These are phyloP conservation scores for Pocota personata DNA, from an alignment of 2,888 invertebrate genomes.

Conservation along the genomic window DNA sequence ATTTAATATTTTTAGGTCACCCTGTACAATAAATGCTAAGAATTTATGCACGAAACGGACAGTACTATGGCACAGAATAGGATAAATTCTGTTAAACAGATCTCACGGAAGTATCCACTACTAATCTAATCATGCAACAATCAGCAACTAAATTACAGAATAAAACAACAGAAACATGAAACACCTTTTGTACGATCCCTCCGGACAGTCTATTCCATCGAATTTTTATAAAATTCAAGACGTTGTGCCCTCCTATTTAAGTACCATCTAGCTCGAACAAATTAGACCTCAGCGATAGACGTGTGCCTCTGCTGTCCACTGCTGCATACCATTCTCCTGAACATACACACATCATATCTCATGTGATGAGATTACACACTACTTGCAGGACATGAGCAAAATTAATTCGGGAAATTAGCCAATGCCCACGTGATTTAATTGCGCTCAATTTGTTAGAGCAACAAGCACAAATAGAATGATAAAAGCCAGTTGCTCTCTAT, in stretches of 20 bases:
- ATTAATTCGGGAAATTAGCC: constrained; percentile 72
- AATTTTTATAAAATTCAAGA: background rate
- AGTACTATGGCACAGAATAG: too few species aligned
- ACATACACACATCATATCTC: constrained; percentile 34
- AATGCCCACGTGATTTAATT: constrained; percentile 74
- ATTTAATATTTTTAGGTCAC: too few species aligned
- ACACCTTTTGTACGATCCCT: too few species aligned
- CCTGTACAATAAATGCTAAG: too few species aligned
- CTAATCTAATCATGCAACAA: too few species aligned
- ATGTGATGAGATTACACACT: constrained; percentile 25
- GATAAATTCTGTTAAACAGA: too few species aligned
- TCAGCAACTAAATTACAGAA: too few species aligned
- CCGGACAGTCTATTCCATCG: background rate
- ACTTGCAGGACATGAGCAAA: constrained; percentile 33
- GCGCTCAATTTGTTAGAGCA: constrained; percentile 58
- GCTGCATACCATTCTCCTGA: background rate
- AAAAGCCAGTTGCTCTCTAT: constrained; percentile 15
- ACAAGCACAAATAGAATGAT: constrained; percentile 29
- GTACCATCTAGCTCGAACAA: background rate
- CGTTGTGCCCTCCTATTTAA: background rate
- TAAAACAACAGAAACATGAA: too few species aligned
- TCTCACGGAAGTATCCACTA: too few species aligned
- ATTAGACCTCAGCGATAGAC: constrained; percentile 7
- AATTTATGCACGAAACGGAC: too few species aligned
- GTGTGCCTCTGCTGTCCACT: background rate